phyloP scores from a whole-genome alignment of 1,140 invertebrate genomes.

The Diprion similis region DNA sequence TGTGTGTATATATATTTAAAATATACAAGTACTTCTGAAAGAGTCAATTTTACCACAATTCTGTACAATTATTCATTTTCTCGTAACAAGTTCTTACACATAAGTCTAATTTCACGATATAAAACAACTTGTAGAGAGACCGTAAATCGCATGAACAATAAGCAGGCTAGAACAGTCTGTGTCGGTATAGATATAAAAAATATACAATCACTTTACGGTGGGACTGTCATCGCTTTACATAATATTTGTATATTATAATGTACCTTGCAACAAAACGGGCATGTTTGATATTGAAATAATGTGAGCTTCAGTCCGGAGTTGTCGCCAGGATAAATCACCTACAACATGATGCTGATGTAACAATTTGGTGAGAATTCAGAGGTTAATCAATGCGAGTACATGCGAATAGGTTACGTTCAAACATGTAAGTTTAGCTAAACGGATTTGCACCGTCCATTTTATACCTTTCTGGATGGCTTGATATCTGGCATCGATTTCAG shows the following conservation, averaged over 20 bases:
- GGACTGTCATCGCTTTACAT: too few species aligned
- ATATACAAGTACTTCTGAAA: background rate
- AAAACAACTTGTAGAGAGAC: too few species aligned
- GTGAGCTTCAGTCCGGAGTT: conserved; percentile 81
- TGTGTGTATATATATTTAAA: conserved; percentile 16
- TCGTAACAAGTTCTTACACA: too few species aligned
- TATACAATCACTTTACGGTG: too few species aligned
- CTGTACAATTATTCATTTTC: too few species aligned
- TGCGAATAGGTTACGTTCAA: conserved; percentile 1
- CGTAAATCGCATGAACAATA: too few species aligned
- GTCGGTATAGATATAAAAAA: too few species aligned
- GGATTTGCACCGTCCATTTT: background rate
- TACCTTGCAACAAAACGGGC: conserved; percentile 98
- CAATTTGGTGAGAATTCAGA: conserved; percentile 16
- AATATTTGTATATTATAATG: background rate
- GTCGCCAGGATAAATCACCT: conserved; percentile 73
- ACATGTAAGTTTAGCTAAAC: background rate
- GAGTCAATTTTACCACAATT: too few species aligned
- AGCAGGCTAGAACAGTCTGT: too few species aligned
- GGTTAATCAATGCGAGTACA: background rate
- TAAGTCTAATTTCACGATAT: too few species aligned
- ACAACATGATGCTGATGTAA: conserved; percentile 26
- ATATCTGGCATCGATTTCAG: conserved; percentile 62
- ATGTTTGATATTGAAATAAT: conserved; percentile 96
- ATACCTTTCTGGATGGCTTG: conserved; percentile 56